Base-by-base conservation (phyloP, 1,140 invertebrate species). In the Aphis craccivora region DNA sequence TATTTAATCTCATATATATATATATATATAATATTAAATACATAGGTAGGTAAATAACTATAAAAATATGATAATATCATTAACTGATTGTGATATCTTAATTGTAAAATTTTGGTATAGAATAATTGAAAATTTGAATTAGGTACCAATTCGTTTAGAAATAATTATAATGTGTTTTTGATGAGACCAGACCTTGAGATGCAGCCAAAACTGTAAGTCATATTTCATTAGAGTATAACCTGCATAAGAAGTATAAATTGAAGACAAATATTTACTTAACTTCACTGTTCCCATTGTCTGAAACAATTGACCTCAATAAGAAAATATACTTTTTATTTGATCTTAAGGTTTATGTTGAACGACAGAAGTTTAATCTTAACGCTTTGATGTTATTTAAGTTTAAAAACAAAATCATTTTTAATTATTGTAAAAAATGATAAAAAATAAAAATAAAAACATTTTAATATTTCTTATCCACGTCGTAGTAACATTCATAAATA, bases 391-490 rank as follows among this genome's bases (percentile, higher is more conserved):
- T 53, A 37, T 53, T 53, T 89, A 89, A 51, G n/a, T 89, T 37
- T 25, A 37, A 37, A 55, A 37, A 40, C 7, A 89, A 89, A 55
- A 89, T 55, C 35, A 40, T 40, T 53, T 89, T 53, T 40, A 89
- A 89, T 89, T 55, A 89, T 89, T 89, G 88, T 89, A 9, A 89
- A 89, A 89, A 89, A 40, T 89, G 9, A 37, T 55, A 25, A 30
- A 40, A 89, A 37, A n/a, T n/a, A n/a, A 53, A 88, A 88, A 88
- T 88, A 37, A 40, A 89, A 55, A 88, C 22, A 22, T 48, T 51
- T 88, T 37, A 35, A 55, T 89, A 55, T 89, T 55, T 89, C 4
- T 37, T 89, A 37, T 51, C 37, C 9, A 48, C 45, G n/a, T 48
- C 48, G 6, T 23, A 89, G n/a, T 37, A 37, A 67, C 40, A 14